A percentile compares a stretch with the other conserved stretches of the same genome.
phyloP scores from a whole-genome alignment of 1,140 invertebrate genomes.

The Drosophila pseudoobscura region DNA sequence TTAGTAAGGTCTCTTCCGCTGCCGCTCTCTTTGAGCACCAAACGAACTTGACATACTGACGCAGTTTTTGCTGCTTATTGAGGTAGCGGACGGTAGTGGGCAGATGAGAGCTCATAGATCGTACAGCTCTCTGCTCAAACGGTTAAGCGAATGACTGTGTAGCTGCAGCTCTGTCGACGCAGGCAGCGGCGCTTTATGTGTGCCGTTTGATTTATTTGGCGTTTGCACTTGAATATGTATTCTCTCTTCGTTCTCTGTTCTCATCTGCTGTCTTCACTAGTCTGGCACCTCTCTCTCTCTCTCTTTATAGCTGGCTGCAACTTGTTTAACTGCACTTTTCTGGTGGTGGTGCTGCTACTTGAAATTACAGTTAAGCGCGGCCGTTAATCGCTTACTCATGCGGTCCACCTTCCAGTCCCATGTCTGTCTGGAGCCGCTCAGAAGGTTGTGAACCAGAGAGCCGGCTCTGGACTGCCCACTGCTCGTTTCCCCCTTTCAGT shows the following conservation, averaged over 20 bases:
- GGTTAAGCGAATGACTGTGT: constrained; percentile 66
- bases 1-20: background rate
- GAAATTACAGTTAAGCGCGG: constrained; percentile 68
- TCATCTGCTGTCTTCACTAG: constrained; percentile 27
- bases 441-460: too few species aligned
- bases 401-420: constrained; percentile 3
- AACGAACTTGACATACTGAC: constrained; percentile 81
- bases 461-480: too few species aligned
- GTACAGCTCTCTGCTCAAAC: constrained; percentile 48
- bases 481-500: too few species aligned
- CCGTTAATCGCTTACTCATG: constrained; percentile 50
- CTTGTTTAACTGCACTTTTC: constrained; percentile 78
- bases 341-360: constrained; percentile 30
- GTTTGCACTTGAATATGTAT: constrained; percentile 73
- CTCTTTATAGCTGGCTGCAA: constrained; percentile 56
- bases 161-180: constrained; percentile 14
- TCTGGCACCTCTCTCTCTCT: constrained; percentile 1
- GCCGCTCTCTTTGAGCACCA: constrained; percentile 33
- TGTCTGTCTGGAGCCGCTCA: too few species aligned
- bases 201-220: constrained; percentile 77
- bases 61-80: constrained; percentile 52
- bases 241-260: constrained; percentile 10
- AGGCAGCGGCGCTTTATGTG: constrained; percentile 60
- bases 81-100: background rate
- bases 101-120: background rate